Base-by-base conservation (phyloP, 2,113 vertebrate genomes). In the Ceyx margarethae region DNA sequence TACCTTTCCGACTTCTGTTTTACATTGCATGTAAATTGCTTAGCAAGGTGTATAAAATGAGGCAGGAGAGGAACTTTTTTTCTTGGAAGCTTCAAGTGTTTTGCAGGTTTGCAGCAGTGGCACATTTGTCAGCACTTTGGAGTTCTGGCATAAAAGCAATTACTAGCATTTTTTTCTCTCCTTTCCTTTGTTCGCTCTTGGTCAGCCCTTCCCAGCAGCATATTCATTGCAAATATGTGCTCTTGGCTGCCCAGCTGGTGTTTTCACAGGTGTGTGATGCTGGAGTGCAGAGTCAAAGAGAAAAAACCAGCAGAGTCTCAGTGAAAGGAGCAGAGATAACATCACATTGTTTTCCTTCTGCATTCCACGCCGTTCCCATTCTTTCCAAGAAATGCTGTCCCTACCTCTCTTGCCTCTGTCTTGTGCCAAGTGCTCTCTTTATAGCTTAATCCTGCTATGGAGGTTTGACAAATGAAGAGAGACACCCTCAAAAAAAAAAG, bases 261-360 rank as follows among this genome's bases (percentile, higher is more conserved):
- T 91, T 95, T 95, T 86, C 88, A 76, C 92, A 94, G 95, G 92
- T 95, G 95, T 26, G 35, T 4, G 22, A 48, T 2, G 13, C 26
- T 2, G 51, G 28, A 46, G 65, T 2, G 37, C 43, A 37, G 68
- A 61, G 31, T 21, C 1, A 2, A 14, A 13, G 60, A 65, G 68
- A 45, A 9, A 68, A 72, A 69, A 14, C 9, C 42, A 26, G 6
- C 72, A 51, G 66, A 75, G 62, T 42, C 53, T 58, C 56, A 28
- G 2, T 19, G 87, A 74, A 89, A 91, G 76, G 71, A 40, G 79
- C 90, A 91, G 85, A 85, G 72, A 91, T 11, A 87, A 81, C 53
- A 42, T 15, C 6, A 42, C 61, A 2, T 28, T 67, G 85, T 93
- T 91, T 91, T 51, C 74, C 62, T 85, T 78, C 68, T 84, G 75